Conservation (phyloP, 2,888 invertebrate species). For the Diachrysia chrysitis region DNA sequence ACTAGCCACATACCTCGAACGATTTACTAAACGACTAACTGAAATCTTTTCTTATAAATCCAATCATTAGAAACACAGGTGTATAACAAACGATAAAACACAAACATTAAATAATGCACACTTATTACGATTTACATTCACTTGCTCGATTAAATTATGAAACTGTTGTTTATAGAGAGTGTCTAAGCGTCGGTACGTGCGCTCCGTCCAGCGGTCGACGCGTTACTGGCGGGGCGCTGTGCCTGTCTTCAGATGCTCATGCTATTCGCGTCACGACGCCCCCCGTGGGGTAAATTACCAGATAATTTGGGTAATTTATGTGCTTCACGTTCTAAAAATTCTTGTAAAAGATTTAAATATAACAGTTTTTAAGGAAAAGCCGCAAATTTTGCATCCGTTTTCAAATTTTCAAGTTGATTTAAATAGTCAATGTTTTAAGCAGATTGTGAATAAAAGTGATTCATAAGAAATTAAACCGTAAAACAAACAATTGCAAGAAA, state of each 20-base stretch:
- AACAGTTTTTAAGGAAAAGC: conserved; percentile 22
- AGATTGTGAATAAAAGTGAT: conserved; percentile 12
- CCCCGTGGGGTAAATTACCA: conserved; percentile 71
- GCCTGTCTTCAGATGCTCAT: conserved; percentile 15
- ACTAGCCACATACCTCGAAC: conserved; percentile 34
- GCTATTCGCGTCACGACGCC: conserved; percentile 66
- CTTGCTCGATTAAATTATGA: conserved; percentile 51
- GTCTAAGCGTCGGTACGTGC: conserved; percentile 55
- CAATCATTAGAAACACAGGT: conserved; percentile 29
- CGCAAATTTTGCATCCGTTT: conserved; percentile 12
- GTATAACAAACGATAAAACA: conserved; percentile 31
- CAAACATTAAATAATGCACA: conserved; percentile 35
- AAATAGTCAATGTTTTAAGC: conserved; percentile 20
- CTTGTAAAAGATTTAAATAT: conserved; percentile 22
- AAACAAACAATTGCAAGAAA: conserved; percentile 32
- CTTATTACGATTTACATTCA: conserved; percentile 61
- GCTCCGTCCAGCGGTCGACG: conserved; percentile 64
- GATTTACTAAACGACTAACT: conserved; percentile 40
- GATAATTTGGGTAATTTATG: conserved; percentile 66
- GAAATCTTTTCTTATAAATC: conserved; percentile 46
- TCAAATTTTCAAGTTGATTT: background rate
- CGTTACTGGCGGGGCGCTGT: conserved; percentile 67
- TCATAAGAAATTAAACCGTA: conserved; percentile 29
- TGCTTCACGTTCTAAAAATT: conserved; percentile 33
- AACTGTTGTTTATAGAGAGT: conserved; percentile 65